Conservation (phyloP, 2,888 invertebrate species). For the Thecophora atra region DNA sequence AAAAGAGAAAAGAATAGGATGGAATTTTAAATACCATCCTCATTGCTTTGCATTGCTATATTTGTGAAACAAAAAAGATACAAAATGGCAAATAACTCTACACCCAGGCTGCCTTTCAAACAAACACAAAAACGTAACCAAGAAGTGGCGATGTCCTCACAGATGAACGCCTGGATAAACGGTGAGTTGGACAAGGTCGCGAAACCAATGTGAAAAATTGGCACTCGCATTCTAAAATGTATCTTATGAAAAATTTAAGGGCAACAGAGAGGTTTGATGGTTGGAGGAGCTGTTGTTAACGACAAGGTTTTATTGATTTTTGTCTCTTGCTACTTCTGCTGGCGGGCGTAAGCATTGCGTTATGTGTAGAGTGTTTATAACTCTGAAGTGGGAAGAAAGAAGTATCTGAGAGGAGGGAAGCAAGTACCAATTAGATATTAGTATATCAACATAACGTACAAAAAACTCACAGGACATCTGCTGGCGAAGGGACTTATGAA, state of each 20-base stretch:
- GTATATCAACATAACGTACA: too few species aligned
- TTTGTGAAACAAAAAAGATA: slow-evolving; percentile 44
- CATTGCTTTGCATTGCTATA: slow-evolving; percentile 42
- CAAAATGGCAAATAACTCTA: slow-evolving; percentile 54
- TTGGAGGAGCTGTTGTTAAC: neutral
- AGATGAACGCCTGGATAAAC: slow-evolving; percentile 87
- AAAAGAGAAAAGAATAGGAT: slow-evolving; percentile 20
- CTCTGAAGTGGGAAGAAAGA: neutral
- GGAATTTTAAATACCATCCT: slow-evolving; percentile 12
- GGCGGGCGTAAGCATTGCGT: neutral
- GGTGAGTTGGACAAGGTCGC: slow-evolving; percentile 72
- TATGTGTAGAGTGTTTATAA: neutral
- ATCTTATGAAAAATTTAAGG: neutral
- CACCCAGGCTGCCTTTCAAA: slow-evolving; percentile 55
- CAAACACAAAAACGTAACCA: slow-evolving; percentile 76
- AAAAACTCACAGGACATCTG: too few species aligned
- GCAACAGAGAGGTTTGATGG: slow-evolving; percentile 10
- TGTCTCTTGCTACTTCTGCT: neutral
- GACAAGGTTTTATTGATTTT: slow-evolving; percentile 38
- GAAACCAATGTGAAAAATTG: slow-evolving; percentile 23
- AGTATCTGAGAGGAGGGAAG: neutral
- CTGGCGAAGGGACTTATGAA: too few species aligned
- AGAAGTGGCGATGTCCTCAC: slow-evolving; percentile 80
- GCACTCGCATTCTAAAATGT: neutral
- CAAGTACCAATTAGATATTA: neutral